Base-by-base conservation (phyloP, 2,113 vertebrate species). In the Saimiri boliviensis region DNA sequence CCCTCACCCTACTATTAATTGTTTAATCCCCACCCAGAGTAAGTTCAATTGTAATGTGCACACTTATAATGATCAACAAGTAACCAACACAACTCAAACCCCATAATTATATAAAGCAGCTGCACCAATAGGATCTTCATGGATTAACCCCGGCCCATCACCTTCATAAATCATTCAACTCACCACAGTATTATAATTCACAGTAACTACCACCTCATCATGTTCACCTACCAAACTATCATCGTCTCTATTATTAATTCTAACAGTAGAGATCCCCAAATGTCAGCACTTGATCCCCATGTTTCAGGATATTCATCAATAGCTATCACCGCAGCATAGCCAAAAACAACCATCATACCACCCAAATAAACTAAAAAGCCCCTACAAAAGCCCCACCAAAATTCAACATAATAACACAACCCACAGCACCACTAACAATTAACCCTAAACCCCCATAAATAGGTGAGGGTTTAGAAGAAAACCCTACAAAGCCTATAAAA, bases 41-140 rank as follows among this genome's bases (percentile, higher is more conserved):
- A 74, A 94, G 14, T 6, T 82, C 79, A 60, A 76, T 40, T 5
- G 54, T 13, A 52, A 89, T 4, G 25, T 84, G 63, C 12, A 54
- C 5, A 19, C 42, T 60, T 35, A 80, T 52, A 12, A 89, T 0
- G 30, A 32, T 1, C 27, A 66, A 8, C 17, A 58, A 49, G 54
- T 1, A 1, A 89, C 1, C 8, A 40, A 0, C 2, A 13, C 5
- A 12, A 73, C 8, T 6, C 54, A 74, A 8, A 11, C 13, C 1
- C 42, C 52, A 74, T 20, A 37, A 49, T 2, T 25, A 74, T 63
- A 83, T 8, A 71, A 35, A 2, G 56, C 19, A 6, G 32, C 40
- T 12, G 47, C 45, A 6, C 25, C 40, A 4, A 32, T 10, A 19
- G 12, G 19, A 80, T 52, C 5, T 49, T 14, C 13, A 49, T 3